Evolutionary conservation across 2,888 invertebrate genomes (phyloP).

Genomic region (Diachrysia chrysitis): DNA sequence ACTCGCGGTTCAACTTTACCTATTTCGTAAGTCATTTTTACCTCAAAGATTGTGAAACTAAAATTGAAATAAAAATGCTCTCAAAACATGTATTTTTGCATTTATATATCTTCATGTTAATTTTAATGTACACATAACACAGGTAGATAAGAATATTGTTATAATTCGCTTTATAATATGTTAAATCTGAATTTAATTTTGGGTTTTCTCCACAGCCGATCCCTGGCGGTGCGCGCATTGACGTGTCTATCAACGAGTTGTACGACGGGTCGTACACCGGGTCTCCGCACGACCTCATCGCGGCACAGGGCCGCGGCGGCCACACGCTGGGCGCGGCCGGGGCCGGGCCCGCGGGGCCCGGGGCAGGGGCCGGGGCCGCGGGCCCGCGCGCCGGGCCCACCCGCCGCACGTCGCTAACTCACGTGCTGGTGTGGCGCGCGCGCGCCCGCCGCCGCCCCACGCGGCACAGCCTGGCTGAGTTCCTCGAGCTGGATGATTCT

Average conservation of each 20-base stretch:
- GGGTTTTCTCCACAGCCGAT: conserved; percentile 88
- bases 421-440: conserved; percentile 94
- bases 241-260: conserved; percentile 98
- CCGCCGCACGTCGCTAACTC: conserved; percentile 93
- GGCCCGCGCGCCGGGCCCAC: conserved; percentile 94
- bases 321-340: conserved; percentile 81
- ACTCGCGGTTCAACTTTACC: conserved; percentile 97
- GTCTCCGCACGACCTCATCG: conserved; percentile 96
- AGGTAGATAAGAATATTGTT: no score
- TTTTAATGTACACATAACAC: no score
- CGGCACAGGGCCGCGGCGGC: conserved; percentile 92
- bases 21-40: conserved; percentile 92
- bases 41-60: background rate
- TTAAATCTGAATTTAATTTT: no score
- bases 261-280: conserved; percentile 99
- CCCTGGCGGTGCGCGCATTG: conserved; percentile 95
- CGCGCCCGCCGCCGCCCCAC: conserved; percentile 91
- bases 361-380: conserved; percentile 91
- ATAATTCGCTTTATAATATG: no score
- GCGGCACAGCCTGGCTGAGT: conserved; percentile 95
- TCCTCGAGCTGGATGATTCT: conserved; percentile 95
- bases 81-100: no score
- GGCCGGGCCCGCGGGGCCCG: conserved; percentile 65
- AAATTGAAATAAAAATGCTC: no score
- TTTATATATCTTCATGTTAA: no score